A percentile compares a stretch with the other conserved stretches of the same genome.
These are phyloP conservation scores for Psammodynastes pulverulentus DNA, from an alignment of 2,113 vertebrate species.

Conservation along the genomic window DNA sequence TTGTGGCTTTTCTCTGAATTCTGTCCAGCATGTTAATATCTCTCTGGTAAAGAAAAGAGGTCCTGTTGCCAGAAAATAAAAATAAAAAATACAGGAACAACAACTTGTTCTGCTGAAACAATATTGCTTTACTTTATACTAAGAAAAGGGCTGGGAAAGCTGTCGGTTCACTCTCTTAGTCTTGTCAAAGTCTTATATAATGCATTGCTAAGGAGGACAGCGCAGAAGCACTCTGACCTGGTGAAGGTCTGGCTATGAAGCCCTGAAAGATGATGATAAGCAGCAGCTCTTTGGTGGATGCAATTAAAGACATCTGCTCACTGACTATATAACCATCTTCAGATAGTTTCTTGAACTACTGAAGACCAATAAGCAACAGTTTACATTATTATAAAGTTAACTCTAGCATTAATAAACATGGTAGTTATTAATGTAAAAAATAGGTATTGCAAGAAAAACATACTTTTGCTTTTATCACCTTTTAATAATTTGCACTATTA, in stretches of 20 bases:
- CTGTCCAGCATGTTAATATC: conserved; percentile 43
- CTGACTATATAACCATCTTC: background rate
- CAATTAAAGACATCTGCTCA: background rate
- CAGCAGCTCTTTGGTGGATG: too few species aligned
- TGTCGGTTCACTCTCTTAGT: background rate
- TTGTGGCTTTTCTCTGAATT: conserved; percentile 49
- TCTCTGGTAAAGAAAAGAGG: background rate
- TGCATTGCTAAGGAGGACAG: background rate
- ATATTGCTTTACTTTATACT: conserved; percentile 8
- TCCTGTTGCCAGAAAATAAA: background rate
- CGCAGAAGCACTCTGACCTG: background rate
- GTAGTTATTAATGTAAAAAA: background rate
- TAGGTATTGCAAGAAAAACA: too few species aligned
- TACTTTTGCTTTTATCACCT: background rate
- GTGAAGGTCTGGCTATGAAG: fast-evolving
- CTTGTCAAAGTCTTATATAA: background rate
- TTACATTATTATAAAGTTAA: background rate
- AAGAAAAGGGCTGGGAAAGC: background rate
- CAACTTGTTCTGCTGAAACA: conserved; percentile 39
- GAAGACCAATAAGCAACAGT: background rate
- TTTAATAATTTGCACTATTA: background rate
- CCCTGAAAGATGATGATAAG: background rate
- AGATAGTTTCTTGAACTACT: background rate
- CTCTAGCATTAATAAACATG: background rate
- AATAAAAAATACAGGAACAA: conserved; percentile 24